These are phyloP conservation scores for Gallinago stenura DNA, from an alignment of 2,797 vertebrate genomes.

Conservation along the genomic window DNA sequence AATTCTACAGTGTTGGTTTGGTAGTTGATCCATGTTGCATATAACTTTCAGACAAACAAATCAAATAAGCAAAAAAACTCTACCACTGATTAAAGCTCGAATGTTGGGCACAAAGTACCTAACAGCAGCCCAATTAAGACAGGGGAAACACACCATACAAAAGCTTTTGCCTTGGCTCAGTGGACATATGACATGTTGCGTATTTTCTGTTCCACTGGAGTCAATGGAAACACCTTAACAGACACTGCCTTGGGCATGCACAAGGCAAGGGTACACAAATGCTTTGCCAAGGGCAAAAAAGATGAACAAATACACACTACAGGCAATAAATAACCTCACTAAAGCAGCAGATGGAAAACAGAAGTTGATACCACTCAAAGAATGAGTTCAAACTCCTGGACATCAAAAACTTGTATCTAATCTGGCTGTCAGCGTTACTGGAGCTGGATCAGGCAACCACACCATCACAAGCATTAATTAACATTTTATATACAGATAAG, in stretches of 20 bases:
- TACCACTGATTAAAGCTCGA: neutral
- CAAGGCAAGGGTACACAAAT: neutral
- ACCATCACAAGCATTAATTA: neutral
- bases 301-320: neutral
- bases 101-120: neutral
- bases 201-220: neutral
- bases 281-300: constrained; percentile 30
- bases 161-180: neutral
- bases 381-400: neutral
- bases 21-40: neutral
- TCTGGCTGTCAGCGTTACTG: neutral
- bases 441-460: neutral
- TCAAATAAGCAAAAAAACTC: neutral
- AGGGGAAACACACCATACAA: neutral
- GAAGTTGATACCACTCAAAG: neutral
- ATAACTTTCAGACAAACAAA: neutral
- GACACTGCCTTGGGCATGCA: neutral
- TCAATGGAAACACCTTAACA: neutral
- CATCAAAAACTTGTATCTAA: neutral
- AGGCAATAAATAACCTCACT: constrained; percentile 12
- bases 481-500: neutral
- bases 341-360: neutral
- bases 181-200: neutral
- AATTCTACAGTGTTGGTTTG: neutral
- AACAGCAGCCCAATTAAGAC: neutral